Evolutionary conservation across 2,797 vertebrate species (phyloP).

Genomic region (Thaleichthys pacificus): DNA sequence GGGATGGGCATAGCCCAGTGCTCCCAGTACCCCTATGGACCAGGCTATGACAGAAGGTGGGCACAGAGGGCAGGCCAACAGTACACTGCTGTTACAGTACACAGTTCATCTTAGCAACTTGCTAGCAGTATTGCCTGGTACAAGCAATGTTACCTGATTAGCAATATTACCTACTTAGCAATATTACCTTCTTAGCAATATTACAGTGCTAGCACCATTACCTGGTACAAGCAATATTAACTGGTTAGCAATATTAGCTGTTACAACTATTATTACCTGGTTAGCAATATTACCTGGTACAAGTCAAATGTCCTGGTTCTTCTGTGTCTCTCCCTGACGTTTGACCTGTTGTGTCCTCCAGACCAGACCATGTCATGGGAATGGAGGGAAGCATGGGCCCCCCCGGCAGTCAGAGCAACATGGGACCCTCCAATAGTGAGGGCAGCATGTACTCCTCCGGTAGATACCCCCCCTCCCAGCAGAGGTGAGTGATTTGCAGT

Average conservation of each 20-base stretch:
- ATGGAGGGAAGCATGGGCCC: constrained; percentile 78
- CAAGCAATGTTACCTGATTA: too few species aligned
- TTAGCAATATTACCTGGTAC: not conserved
- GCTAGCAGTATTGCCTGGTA: too few species aligned
- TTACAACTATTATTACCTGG: not conserved
- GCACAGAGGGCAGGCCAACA: constrained; percentile 26
- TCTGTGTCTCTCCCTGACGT: not conserved
- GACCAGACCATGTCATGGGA: constrained; percentile 81
- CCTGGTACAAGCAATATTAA: too few species aligned
- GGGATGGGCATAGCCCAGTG: constrained; percentile 88
- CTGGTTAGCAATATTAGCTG: not conserved
- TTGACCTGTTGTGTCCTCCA: constrained; percentile 41
- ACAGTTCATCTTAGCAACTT: too few species aligned
- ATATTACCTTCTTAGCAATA: too few species aligned
- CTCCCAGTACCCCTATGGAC: constrained; percentile 91
- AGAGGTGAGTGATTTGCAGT: constrained; percentile 61
- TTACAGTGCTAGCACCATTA: too few species aligned
- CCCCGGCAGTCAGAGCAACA: constrained; percentile 75
- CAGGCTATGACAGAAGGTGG: constrained; percentile 91
- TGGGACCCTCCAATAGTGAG: constrained; percentile 80
- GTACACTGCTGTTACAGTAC: too few species aligned
- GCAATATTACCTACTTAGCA: too few species aligned
- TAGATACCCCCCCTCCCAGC: constrained; percentile 74
- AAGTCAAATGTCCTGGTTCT: too few species aligned
- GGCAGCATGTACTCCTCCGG: constrained; percentile 78